Base-by-base conservation (phyloP, 2,113 vertebrate genomes). In the Bubo blakistoni region DNA sequence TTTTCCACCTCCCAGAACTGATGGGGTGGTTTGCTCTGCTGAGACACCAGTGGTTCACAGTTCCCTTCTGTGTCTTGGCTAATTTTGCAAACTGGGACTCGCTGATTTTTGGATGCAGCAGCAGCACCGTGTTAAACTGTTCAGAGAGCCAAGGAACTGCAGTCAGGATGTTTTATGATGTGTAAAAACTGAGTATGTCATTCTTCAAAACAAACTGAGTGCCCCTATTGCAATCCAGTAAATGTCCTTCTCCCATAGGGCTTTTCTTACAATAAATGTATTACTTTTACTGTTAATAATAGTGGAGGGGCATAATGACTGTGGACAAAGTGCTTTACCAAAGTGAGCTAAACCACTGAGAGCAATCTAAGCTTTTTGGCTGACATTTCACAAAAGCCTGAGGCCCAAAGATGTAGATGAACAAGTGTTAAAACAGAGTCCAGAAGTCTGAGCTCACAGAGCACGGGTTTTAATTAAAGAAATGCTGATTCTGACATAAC, bases 331-430 rank as follows among this genome's bases (percentile, higher is more conserved):
- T 74, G 38, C 55, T 91, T 92, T 66, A 58, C 55, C 67, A 76
- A 77, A 89, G 65, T 5, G 4, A 89, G 42, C 47, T 59, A 72
- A 76, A 84, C 10, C 70, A 30, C 3, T 0, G 54, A 44, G 52
- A 72, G 55, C 14, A 89, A 94, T 29, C 59, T 40, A 40, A 82
- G 87, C 18, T 65, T 81, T 86, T 85, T 96, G 94, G 89, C 89
- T 91, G 86, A 95, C 84, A 84, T 95, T 95, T 96, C 52, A 42
- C 86, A 94, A 44, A 42, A 58, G 44, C 91, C 66, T 92, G 91
- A 80, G 58, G 66, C 66, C 67, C 80, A 65, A 38, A 91, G 69
- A 70, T 0, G 0, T 3, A 84, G 77, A 59, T 36, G 89, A 96
- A 51, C 81, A 92, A 94, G 47, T 62, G 69, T 59, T 71, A 42